Percentiles rank a stretch among this genome's conserved stretches.
These are phyloP conservation scores for Campaea margaritaria DNA, from an alignment of 2,888 invertebrate species.

Conservation along the genomic window DNA sequence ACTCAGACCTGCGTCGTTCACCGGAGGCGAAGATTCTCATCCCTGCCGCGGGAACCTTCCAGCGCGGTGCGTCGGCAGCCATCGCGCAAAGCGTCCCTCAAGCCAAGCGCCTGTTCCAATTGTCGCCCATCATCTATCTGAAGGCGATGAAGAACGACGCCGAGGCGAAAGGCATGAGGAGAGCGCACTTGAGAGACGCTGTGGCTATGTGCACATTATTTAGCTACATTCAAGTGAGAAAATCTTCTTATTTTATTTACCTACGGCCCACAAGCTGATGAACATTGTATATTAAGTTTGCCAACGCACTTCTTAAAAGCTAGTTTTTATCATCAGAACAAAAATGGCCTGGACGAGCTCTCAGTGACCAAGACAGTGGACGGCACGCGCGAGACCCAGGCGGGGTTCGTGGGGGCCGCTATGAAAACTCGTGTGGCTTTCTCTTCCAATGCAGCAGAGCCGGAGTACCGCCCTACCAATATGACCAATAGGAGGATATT, in stretches of 20 bases:
- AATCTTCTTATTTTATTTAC: neutral
- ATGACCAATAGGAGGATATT: constrained; percentile 89
- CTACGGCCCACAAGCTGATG: too few species aligned
- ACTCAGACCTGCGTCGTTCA: constrained; percentile 88
- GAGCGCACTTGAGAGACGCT: constrained; percentile 94
- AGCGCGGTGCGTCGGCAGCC: constrained; percentile 90
- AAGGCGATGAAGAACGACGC: constrained; percentile 94
- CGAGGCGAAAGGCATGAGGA: constrained; percentile 92
- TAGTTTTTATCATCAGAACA: constrained; percentile 55
- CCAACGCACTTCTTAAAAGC: too few species aligned
- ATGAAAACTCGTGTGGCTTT: constrained; percentile 95
- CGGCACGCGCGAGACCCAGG: constrained; percentile 90
- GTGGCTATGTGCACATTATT: constrained; percentile 95
- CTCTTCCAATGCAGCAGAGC: constrained; percentile 94
- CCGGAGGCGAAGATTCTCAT: constrained; percentile 87
- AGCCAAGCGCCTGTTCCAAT: constrained; percentile 85
- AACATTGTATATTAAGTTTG: too few species aligned
- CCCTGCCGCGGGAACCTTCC: constrained; percentile 89
- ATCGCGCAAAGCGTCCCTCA: constrained; percentile 86
- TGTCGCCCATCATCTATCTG: constrained; percentile 93
- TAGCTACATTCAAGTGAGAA: constrained; percentile 67
- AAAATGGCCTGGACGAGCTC: constrained; percentile 88
- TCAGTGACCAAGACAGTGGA: constrained; percentile 89
- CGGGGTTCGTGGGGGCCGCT: constrained; percentile 89
- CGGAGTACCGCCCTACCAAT: constrained; percentile 92